Evolutionary conservation across 2,797 vertebrate genomes (phyloP), one percentile per base, ranked within the genome.

Genomic region (Siniperca obscura): DNA sequence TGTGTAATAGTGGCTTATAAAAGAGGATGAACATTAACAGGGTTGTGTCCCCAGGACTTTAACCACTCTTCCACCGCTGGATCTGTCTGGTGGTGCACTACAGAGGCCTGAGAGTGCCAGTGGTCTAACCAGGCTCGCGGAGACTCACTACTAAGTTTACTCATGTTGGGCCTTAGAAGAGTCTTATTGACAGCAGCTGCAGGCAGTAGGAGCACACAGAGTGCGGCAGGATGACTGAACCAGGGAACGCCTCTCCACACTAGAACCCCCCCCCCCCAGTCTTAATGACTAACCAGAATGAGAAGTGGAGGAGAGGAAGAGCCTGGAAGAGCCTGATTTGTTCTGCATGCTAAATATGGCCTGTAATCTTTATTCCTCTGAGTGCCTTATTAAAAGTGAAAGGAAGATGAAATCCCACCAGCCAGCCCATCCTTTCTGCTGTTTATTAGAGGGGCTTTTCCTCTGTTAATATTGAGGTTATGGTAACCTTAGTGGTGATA

Each of bases 301-400:
- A 96, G 94, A 91, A 95, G 93, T 86, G 89, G 87, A 89, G 92
- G 88, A 93, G 90, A 95, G 92, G 91, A 93, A 92, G 92, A 94
- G 93, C 90, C 94, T 94, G 92, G 90, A 93, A 92, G 90, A 95
- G 93, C 91, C 95, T 95, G 94, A 95, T 96, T 96, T 96, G 95
- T 96, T 95, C 95, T 95, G 95, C 95, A 96, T 96, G 96, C 96
- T 96, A 96, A 96, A 96, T 96, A 95, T 96, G 95, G 95, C 91
- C 90, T 93, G 91, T 94, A 96, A 95, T 94, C 92, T 93, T 92
- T 91, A 94, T 95, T 90, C 94, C 92, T 94, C 91, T 91, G 90
- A 92, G 92, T 95, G 91, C 82, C 89, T 95, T 91, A 93, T 95
- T 93, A 92, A 94, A 94, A 95, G 93, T 95, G 92, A 95, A 94